These are phyloP conservation scores for Craterocephalus amniculus DNA, from an alignment of 2,797 vertebrate genomes.

Conservation along the genomic window DNA sequence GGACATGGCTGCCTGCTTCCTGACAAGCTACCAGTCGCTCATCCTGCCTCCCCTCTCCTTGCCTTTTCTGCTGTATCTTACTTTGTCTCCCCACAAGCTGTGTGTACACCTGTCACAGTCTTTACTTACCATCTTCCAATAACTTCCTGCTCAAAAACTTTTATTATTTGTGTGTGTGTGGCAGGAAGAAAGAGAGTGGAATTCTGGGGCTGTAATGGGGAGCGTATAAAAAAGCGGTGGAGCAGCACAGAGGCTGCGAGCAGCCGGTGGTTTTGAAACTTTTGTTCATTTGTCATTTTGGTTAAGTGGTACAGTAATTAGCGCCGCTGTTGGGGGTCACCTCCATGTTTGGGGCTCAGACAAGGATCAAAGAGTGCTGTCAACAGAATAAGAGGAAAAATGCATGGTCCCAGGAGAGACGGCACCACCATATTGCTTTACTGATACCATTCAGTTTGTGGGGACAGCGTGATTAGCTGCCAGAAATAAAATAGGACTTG, in stretches of 20 bases:
- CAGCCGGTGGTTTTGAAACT: conserved; percentile 58
- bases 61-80: conserved; percentile 13
- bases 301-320: conserved; percentile 79
- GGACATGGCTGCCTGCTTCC: conserved; percentile 75
- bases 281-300: conserved; percentile 77
- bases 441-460: conserved; percentile 26
- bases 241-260: conserved; percentile 36
- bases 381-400: conserved; percentile 46
- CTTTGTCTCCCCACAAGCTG: conserved; percentile 33
- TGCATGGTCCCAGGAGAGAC: conserved; percentile 17
- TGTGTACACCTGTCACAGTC: conserved; percentile 38
- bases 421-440: conserved; percentile 28
- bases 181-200: background rate
- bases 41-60: conserved; percentile 27
- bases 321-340: conserved; percentile 61
- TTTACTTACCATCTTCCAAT: conserved; percentile 41
- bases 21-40: conserved; percentile 66
- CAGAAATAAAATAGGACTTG: conserved; percentile 42
- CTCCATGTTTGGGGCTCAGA: conserved; percentile 60
- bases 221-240: conserved; percentile 11
- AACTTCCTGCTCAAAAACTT: conserved; percentile 36
- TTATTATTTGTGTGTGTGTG: conserved; percentile 17
- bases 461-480: conserved; percentile 36
- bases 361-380: conserved; percentile 57
- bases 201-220: conserved; percentile 10